Evolutionary conservation across 2,888 invertebrate species (phyloP).

Genomic region (Agonopterix arenella): DNA sequence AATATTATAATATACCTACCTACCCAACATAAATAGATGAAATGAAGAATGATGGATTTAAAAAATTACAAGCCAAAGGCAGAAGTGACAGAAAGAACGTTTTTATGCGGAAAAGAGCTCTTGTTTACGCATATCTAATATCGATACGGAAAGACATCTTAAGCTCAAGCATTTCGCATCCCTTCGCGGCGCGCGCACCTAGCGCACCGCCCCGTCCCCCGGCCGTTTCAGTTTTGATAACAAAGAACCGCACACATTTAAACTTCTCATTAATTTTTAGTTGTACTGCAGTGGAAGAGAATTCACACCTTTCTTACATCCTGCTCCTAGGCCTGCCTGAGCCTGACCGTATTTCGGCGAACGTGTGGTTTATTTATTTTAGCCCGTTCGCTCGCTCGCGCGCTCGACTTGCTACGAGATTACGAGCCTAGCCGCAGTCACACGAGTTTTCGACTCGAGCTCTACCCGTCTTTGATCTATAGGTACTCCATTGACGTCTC

Average conservation of each 20-base stretch:
- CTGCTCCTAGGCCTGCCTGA: background rate
- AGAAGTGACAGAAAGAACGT: no score
- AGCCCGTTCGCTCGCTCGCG: no score
- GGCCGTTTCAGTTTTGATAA: conserved; percentile 19
- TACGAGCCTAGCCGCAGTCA: no score
- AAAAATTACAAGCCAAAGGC: no score
- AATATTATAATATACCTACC: no score
- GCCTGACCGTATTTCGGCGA: background rate
- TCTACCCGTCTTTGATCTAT: no score
- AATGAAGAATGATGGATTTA: no score
- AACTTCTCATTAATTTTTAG: conserved; percentile 24
- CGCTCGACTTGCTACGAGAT: no score
- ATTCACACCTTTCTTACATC: conserved; percentile 12
- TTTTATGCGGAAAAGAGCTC: no score
- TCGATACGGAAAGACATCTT: background rate
- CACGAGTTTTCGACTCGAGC: no score
- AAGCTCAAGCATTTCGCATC: conserved; percentile 2
- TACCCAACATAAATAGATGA: no score
- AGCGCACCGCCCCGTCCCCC: conserved; percentile 15
- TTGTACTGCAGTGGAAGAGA: conserved; percentile 19
- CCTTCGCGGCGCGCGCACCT: conserved; percentile 20
- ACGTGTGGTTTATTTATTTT: background rate
- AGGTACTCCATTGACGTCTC: no score
- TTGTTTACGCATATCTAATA: background rate
- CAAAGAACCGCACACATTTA: conserved; percentile 23